These are phyloP conservation scores for Hippocampus barbouri DNA, from an alignment of 2,113 vertebrate species.

Conservation along the genomic window DNA sequence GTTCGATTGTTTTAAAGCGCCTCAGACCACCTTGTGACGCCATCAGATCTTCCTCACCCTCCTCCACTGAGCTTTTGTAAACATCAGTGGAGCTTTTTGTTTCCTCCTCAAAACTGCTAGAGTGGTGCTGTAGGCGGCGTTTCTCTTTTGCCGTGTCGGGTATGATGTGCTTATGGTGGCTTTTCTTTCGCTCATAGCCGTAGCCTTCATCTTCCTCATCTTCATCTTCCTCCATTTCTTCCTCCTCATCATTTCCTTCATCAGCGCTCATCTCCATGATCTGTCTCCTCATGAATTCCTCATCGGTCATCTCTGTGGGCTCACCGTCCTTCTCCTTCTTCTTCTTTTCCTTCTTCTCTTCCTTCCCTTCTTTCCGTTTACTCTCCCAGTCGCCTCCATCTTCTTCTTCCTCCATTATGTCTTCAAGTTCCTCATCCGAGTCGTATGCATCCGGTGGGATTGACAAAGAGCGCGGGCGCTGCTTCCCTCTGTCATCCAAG, in stretches of 20 bases:
- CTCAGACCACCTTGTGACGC: constrained; percentile 87
- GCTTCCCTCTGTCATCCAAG: constrained; percentile 78
- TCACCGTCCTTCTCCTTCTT: constrained; percentile 64
- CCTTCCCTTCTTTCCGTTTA: constrained; percentile 75
- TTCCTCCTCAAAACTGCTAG: constrained; percentile 83
- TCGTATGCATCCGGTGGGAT: constrained; percentile 91
- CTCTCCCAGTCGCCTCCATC: constrained; percentile 82
- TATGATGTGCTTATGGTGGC: constrained; percentile 76
- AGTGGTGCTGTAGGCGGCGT: constrained; percentile 80
- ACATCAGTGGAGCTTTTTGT: constrained; percentile 76
- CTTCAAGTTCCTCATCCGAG: constrained; percentile 91
- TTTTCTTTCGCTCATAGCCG: constrained; percentile 76
- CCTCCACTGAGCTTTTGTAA: constrained; percentile 72
- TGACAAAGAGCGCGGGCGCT: constrained; percentile 86
- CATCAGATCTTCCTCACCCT: constrained; percentile 76
- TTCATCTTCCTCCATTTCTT: constrained; percentile 77
- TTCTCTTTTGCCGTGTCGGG: constrained; percentile 84
- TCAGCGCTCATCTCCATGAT: constrained; percentile 98
- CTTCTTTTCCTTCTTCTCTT: constrained; percentile 85
- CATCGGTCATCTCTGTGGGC: constrained; percentile 77
- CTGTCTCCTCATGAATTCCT: constrained; percentile 95
- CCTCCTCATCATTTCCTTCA: constrained; percentile 81
- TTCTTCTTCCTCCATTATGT: constrained; percentile 90
- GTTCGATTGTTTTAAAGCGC: constrained; percentile 95
- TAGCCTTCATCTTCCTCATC: constrained; percentile 84